Base-by-base conservation (phyloP, 2,797 vertebrate genomes). In the Jordanella pulchra region DNA sequence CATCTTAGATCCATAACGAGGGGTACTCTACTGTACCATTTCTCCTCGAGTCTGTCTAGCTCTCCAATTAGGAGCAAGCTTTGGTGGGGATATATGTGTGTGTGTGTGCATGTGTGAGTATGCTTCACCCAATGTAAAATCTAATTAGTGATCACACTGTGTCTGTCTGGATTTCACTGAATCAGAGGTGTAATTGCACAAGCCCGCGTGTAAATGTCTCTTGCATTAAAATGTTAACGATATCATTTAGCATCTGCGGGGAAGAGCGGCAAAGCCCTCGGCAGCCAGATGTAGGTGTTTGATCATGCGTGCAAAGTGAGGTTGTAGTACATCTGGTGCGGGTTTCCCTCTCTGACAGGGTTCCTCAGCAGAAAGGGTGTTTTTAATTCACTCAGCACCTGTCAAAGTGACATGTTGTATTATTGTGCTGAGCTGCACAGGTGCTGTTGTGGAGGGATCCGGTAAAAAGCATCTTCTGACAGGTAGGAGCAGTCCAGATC, bases 221-320 rank as follows among this genome's bases (percentile, higher is more conserved):
- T 86, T 88, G 87, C 91, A 89, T 94, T 92, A 92, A 93, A 93
- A 94, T 92, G 93, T 93, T 94, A 94, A 94, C 91, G 83, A 92
- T 93, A 93, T 93, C 88, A 90, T 94, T 94, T 93, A 92, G 89
- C 90, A 92, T 91, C 87, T 87, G 90, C 69, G 56, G 86, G 87
- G 85, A 85, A 87, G 86, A 85, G 88, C 77, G 80, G 86, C 85
- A 82, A 77, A 87, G 80, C 87, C 86, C 89, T 80, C 80, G 73
- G 91, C 88, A 80, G 79, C 88, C 89, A 93, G 87, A 93, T 90
- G 88, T 89, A 89, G 87, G 81, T 88, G 90, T 93, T 91, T 92
- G 92, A 93, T 94, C 88, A 90, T 88, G 91, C 89, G 86, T 93
- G 91, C 87, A 90, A 84, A 89, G 89, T 86, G 89, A 86, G 83